Evolutionary conservation across 2,888 invertebrate genomes (phyloP).

Genomic region (Tiliacea aurago): DNA sequence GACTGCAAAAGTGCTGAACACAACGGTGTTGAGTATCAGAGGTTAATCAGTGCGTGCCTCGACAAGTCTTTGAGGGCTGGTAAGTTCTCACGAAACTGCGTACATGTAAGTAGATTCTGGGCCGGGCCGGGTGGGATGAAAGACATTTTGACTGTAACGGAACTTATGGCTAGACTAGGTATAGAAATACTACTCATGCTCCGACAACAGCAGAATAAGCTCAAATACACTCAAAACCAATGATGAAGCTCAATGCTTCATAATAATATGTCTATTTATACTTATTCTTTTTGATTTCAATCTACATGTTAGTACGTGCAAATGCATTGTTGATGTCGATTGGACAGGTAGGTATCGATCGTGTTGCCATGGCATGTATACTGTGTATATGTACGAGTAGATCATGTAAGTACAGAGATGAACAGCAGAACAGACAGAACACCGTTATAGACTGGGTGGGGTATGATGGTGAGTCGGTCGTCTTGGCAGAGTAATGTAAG

Average conservation of each 20-base stretch:
- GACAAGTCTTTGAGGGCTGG: not conserved
- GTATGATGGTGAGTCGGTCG: too few species aligned
- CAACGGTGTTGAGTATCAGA: not conserved
- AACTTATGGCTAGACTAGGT: constrained; percentile 12
- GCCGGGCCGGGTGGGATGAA: too few species aligned
- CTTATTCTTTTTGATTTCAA: constrained; percentile 19
- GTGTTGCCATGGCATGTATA: not conserved
- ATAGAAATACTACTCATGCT: not conserved
- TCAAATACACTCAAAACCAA: constrained; percentile 18
- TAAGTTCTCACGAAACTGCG: not conserved
- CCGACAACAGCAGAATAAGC: constrained; percentile 8
- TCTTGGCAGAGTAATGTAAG: too few species aligned
- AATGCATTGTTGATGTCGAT: not conserved
- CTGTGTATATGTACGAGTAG: too few species aligned
- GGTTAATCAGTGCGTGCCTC: too few species aligned
- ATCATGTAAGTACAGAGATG: too few species aligned
- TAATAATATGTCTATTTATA: constrained; percentile 1
- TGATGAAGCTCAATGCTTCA: constrained; percentile 1
- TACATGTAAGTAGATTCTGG: not conserved
- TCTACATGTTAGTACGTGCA: constrained; percentile 4
- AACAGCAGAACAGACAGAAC: too few species aligned
- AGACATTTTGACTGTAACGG: not conserved
- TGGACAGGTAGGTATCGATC: not conserved
- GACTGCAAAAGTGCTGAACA: not conserved
- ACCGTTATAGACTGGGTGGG: too few species aligned